These are phyloP conservation scores for Siniperca undulata DNA, from an alignment of 2,797 vertebrate species.

Conservation along the genomic window DNA sequence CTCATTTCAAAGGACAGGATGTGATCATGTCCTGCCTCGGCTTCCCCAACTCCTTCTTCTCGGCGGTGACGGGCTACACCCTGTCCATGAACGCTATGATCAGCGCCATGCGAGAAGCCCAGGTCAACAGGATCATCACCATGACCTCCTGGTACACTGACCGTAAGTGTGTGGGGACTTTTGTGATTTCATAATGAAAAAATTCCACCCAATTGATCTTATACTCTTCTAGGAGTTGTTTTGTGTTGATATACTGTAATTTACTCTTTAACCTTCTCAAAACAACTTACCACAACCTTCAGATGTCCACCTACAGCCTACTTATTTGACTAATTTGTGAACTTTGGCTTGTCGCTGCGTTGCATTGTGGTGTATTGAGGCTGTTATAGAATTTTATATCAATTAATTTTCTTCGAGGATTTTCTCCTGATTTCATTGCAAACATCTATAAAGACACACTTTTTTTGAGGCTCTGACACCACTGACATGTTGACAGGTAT, in stretches of 20 bases:
- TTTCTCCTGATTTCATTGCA: not conserved
- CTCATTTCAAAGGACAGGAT: slow-evolving; percentile 86
- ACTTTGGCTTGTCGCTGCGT: not conserved
- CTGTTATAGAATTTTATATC: not conserved
- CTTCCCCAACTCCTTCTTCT: slow-evolving; percentile 81
- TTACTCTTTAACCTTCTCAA: not conserved
- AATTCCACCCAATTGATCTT: no score
- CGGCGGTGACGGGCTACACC: slow-evolving; percentile 84
- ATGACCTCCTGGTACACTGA: slow-evolving; percentile 91
- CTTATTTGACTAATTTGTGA: not conserved
- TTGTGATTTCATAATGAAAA: not conserved
- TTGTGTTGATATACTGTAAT: not conserved
- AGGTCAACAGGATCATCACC: slow-evolving; percentile 82
- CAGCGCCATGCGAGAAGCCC: slow-evolving; percentile 80
- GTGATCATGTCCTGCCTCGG: slow-evolving; percentile 88
- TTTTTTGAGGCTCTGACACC: no score
- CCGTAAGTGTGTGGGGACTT: slow-evolving; percentile 62
- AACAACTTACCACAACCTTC: not conserved
- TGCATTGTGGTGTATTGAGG: not conserved
- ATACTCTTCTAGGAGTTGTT: not conserved
- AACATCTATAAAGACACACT: not conserved
- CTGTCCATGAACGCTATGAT: slow-evolving; percentile 80
- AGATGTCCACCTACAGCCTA: not conserved
- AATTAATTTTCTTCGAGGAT: not conserved
- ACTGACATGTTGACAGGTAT: no score